A percentile compares a stretch with the other conserved stretches of the same genome.
Evolutionary conservation across 2,113 vertebrate species (phyloP).

Genomic region (Diadophis punctatus): DNA sequence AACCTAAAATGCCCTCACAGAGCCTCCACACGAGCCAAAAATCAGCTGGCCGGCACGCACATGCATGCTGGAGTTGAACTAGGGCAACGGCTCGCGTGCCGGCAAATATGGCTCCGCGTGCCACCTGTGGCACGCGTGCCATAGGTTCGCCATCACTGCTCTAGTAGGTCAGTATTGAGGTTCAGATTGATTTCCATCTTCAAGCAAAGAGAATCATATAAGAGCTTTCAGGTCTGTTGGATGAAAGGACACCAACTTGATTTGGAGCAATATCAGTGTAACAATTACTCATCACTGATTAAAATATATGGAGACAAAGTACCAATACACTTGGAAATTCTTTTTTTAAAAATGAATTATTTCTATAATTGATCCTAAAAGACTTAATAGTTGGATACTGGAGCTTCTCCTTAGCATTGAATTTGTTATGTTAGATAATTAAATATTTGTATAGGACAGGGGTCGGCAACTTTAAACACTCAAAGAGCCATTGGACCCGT

Average conservation of each 20-base stretch:
- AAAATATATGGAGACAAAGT: constrained; percentile 18
- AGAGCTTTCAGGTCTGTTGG: constrained; percentile 3
- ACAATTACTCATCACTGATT: constrained; percentile 2
- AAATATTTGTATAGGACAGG: not conserved
- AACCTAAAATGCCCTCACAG: too few relatives aligned
- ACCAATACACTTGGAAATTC: not conserved
- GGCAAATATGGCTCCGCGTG: too few relatives aligned
- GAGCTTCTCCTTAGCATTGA: not conserved
- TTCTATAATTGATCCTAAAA: not conserved
- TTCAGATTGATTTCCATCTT: not conserved
- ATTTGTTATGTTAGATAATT: not conserved
- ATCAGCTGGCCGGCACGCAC: too few relatives aligned
- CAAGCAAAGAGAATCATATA: constrained; percentile 9
- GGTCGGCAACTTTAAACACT: too few relatives aligned
- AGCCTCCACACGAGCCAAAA: too few relatives aligned
- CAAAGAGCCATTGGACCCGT: too few relatives aligned
- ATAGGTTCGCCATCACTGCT: too few relatives aligned
- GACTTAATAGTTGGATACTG: not conserved
- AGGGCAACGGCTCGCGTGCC: too few relatives aligned
- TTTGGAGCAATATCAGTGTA: constrained; percentile 1
- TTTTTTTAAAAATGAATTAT: not conserved
- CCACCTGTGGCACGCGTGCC: too few relatives aligned
- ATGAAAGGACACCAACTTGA: not conserved
- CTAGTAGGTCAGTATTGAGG: not conserved
- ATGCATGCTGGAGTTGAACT: too few relatives aligned